Evolutionary conservation across 2,888 invertebrate genomes (phyloP).

Genomic region (Agrypnus murinus): DNA sequence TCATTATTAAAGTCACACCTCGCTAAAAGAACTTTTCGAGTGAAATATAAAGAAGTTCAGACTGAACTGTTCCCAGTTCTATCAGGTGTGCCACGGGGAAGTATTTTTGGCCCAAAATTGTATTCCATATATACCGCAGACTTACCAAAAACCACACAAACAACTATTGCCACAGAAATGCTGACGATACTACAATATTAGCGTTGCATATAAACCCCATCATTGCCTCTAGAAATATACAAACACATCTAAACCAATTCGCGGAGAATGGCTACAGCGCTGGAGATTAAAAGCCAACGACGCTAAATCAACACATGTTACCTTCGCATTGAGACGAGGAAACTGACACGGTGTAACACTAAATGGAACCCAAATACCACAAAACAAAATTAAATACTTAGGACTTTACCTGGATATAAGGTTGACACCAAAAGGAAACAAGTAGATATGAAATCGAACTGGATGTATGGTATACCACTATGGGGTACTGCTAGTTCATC

Average conservation of each 20-base stretch:
- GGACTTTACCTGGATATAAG: neutral
- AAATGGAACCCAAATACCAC: slow-evolving; percentile 1
- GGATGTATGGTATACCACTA: too few species aligned
- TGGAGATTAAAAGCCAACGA: slow-evolving; percentile 1
- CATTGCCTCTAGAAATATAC: neutral
- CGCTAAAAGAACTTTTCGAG: neutral
- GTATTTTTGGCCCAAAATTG: neutral
- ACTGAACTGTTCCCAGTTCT: neutral
- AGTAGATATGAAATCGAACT: too few species aligned
- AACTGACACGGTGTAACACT: neutral
- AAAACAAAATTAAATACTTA: slow-evolving; percentile 11
- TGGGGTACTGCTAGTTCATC: too few species aligned
- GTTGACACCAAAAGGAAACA: slow-evolving; percentile 5
- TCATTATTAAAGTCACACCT: neutral
- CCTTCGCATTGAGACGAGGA: neutral
- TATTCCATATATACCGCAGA: slow-evolving; percentile 1
- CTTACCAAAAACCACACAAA: slow-evolving; percentile 8
- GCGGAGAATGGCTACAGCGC: slow-evolving; percentile 6
- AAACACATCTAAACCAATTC: slow-evolving; percentile 1
- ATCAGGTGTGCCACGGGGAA: neutral
- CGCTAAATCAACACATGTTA: neutral
- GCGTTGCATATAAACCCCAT: neutral
- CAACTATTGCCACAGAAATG: neutral
- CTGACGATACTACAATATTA: neutral
- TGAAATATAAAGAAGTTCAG: slow-evolving; percentile 3